Percentiles rank a stretch among this genome's conserved stretches.
Evolutionary conservation across 2,797 vertebrate species (phyloP).

Genomic region (Atherinosoma microstoma): DNA sequence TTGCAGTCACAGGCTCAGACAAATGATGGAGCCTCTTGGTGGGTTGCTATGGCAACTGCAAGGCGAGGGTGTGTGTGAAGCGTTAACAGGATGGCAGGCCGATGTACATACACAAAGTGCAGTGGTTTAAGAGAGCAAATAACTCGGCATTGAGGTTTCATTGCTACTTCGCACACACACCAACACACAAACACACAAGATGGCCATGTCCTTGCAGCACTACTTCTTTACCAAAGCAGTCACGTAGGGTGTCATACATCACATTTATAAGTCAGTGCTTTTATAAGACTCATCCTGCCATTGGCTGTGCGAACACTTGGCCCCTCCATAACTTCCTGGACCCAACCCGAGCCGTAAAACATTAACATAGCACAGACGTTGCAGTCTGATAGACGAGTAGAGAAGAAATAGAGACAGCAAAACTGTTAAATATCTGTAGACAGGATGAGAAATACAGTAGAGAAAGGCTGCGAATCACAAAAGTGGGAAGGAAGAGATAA

Average conservation of each 20-base stretch:
- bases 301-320: conserved; percentile 48
- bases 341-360: conserved; percentile 39
- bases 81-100: conserved; percentile 54
- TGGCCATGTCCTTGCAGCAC: conserved; percentile 68
- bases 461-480: conserved; percentile 4
- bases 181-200: conserved; percentile 29
- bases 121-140: conserved; percentile 43
- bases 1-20: conserved; percentile 68
- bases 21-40: conserved; percentile 75
- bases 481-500: neutral
- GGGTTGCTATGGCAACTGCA: conserved; percentile 83
- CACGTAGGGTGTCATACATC: conserved; percentile 71
- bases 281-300: conserved; percentile 50
- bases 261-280: conserved; percentile 58
- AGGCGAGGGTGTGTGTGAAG: conserved; percentile 37
- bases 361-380: conserved; percentile 40
- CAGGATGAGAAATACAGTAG: conserved; percentile 6
- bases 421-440: neutral
- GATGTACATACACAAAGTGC: conserved; percentile 19
- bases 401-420: conserved; percentile 25
- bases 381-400: conserved; percentile 26
- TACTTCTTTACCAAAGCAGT: conserved; percentile 70
- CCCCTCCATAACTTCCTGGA: conserved; percentile 56
- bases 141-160: conserved; percentile 60
- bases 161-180: conserved; percentile 36